Base-by-base conservation (phyloP, 92 coral and sea anemone species). In the Phenganax subtilis region DNA sequence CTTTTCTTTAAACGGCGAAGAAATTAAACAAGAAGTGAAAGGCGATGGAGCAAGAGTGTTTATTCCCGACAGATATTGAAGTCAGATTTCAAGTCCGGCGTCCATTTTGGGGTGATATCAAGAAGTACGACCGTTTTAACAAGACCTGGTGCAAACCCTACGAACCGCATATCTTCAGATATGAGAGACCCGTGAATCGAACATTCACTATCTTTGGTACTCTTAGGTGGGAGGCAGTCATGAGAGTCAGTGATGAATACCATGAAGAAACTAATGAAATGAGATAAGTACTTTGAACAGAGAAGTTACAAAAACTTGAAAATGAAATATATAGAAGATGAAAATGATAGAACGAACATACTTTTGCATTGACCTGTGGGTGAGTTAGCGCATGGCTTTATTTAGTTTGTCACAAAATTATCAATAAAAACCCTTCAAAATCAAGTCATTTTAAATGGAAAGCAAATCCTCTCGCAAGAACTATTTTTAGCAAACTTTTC, bases 141-240 rank as follows among this genome's bases (percentile, higher is more conserved):
- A 72, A 72, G 28, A n/a, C 16, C 58, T 89, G 91, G 89, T 56
- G 27, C 63, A 3, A 76, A 54, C 89, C 91, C 1, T 28, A 9
- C 16, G 71, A 67, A 70, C 66, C 85, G 31, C 91, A 89, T 62
- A 61, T 86, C 51, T 89, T 89, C 74, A 12, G 44, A 6, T 89
- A 86, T 77, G 82, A 86, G 6, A 69, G 58, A 30, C 89, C 91
- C 0, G 87, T 71, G 3, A 80, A 53, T 47, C 88, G 91, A 20
- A 89, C 91, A 25, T 89, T 86, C 56, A 89, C 88, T 5, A 58
- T 89, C 8, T 16, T 76, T 7, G 91, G 91, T 25, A 9, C 15
- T 30, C 58, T 86, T 54, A 56, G 82, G 60, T 80, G 28, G 37
- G 89, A 86, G 68, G 89, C 84, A 10, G 84, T 89, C 12, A 89